Evolutionary conservation across 2,113 vertebrate genomes (phyloP).

Genomic region (Astatoreochromis straeleni): DNA sequence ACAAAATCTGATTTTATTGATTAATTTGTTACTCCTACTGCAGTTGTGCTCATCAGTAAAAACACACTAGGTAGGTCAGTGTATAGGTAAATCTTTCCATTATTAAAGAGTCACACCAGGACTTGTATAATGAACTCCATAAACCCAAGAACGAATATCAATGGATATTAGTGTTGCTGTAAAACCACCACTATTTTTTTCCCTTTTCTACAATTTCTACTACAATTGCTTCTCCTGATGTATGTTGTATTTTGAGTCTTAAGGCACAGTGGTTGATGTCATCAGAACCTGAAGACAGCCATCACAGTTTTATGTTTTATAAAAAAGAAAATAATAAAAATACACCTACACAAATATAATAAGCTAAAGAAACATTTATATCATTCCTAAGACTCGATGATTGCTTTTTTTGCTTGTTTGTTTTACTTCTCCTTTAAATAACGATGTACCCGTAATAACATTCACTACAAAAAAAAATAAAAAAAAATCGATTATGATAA

Average conservation of each 20-base stretch:
- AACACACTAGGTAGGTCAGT: neutral
- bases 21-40: neutral
- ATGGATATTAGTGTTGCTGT: neutral
- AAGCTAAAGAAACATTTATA: neutral
- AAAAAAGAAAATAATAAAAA: neutral
- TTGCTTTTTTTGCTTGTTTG: neutral
- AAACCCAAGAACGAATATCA: rapidly evolving
- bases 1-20: neutral
- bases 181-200: neutral
- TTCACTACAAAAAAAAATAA: neutral
- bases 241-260: neutral
- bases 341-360: neutral
- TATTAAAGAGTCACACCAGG: neutral
- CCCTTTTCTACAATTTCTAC: neutral
- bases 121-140: neutral
- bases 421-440: neutral
- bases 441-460: neutral
- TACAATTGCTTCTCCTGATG: neutral
- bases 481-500: neutral
- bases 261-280: neutral
- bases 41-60: neutral
- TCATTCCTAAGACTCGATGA: neutral
- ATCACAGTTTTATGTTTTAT: neutral
- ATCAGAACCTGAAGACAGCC: neutral
- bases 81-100: neutral